Evolutionary conservation across 2,113 vertebrate genomes (phyloP).

Genomic region (Pleuronectes platessa): DNA sequence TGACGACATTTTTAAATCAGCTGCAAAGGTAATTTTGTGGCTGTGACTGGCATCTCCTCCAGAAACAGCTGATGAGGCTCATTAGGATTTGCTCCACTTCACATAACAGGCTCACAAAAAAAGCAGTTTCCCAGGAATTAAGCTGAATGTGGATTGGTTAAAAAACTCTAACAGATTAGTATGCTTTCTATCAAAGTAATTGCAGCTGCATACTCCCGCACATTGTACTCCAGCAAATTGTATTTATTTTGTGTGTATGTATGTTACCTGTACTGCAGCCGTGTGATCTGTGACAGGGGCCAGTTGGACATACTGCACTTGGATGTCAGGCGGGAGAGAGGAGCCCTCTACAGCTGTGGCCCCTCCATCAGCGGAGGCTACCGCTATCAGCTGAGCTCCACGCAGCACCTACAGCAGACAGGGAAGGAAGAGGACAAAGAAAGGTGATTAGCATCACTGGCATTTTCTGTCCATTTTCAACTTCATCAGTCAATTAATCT

Average conservation of each 20-base stretch:
- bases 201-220: background rate
- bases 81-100: constrained; percentile 2
- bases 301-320: constrained; percentile 97
- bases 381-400: constrained; percentile 94
- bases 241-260: constrained; percentile 18
- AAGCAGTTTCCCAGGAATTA: background rate
- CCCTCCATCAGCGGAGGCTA: constrained; percentile 92
- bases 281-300: constrained; percentile 92
- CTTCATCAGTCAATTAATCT: background rate
- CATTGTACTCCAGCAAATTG: background rate
- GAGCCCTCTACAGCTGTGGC: constrained; percentile 90
- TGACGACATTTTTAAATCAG: background rate
- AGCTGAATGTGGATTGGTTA: background rate
- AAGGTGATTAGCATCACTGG: background rate
- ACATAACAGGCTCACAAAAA: background rate
- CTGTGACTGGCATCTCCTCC: background rate
- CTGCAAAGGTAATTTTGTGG: background rate
- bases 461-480: background rate
- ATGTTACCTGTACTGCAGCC: constrained; percentile 86
- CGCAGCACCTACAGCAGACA: constrained; percentile 87
- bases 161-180: constrained; percentile 42
- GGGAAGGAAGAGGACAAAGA: background rate
- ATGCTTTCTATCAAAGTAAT: constrained; percentile 37
- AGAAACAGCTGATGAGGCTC: constrained; percentile 2
- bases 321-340: constrained; percentile 93